Percentiles rank a stretch among this genome's conserved stretches.
Conservation (phyloP, 2,888 invertebrate genomes). For the Drosophila hamatofila region DNA sequence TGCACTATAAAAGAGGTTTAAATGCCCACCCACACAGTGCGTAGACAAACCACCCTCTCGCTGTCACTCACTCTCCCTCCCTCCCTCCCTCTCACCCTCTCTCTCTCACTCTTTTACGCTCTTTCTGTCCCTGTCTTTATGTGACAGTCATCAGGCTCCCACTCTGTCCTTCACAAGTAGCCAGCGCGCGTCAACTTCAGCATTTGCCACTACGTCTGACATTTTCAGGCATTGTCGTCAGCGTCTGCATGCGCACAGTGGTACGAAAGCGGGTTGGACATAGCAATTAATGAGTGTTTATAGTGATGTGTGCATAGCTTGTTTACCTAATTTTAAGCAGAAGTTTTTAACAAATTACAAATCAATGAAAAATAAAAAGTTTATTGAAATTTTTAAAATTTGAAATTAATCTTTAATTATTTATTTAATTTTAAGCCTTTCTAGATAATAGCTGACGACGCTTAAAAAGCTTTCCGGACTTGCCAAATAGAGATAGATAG, state of each 20-base stretch:
- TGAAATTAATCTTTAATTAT: too few relatives aligned
- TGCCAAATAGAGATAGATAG: too few relatives aligned
- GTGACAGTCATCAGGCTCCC: not conserved
- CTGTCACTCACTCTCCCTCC: not conserved
- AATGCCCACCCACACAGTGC: slow-evolving; percentile 25
- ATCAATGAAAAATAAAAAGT: too few relatives aligned
- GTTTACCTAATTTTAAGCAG: not conserved
- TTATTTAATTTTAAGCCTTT: too few relatives aligned
- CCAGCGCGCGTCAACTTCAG: slow-evolving; percentile 26
- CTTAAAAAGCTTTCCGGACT: too few relatives aligned
- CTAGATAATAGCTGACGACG: too few relatives aligned
- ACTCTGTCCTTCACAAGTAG: slow-evolving; percentile 10
- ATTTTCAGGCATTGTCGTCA: slow-evolving; percentile 45
- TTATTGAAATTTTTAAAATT: too few relatives aligned
- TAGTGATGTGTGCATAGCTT: not conserved
- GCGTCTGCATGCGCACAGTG: slow-evolving; percentile 35
- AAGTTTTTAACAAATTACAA: too few relatives aligned
- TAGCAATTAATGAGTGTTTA: not conserved
- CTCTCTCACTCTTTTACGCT: not conserved
- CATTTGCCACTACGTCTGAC: slow-evolving; percentile 15
- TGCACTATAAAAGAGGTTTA: slow-evolving; percentile 17
- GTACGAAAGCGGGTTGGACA: not conserved
- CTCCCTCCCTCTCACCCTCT: not conserved
- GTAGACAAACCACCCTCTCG: slow-evolving; percentile 54
- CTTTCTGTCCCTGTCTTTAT: not conserved